Percentiles rank a stretch among this genome's conserved stretches.
These are phyloP conservation scores for Tillus elongatus DNA, from an alignment of 2,888 invertebrate species.

Conservation along the genomic window DNA sequence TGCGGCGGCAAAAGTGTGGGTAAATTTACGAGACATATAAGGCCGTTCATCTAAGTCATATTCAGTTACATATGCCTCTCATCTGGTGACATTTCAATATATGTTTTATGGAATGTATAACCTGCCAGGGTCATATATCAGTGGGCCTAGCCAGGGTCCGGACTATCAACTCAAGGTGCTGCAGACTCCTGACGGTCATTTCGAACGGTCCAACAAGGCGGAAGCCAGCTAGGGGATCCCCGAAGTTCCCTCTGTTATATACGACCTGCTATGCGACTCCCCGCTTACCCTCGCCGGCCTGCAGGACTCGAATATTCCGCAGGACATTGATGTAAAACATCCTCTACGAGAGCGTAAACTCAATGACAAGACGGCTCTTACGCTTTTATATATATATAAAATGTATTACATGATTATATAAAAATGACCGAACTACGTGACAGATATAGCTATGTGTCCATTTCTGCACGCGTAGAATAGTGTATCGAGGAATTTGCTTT, in stretches of 20 bases:
- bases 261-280: slow-evolving; percentile 18
- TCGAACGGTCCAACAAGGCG: too few relatives aligned
- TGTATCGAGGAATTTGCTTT: too few relatives aligned
- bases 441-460: too few relatives aligned
- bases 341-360: slow-evolving; percentile 18
- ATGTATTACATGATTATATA: slow-evolving; percentile 1
- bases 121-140: slow-evolving; percentile 40
- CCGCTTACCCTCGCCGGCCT: slow-evolving; percentile 10
- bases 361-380: slow-evolving; percentile 12
- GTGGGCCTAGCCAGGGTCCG: too few relatives aligned
- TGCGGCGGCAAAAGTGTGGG: too few relatives aligned
- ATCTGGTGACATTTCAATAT: slow-evolving; percentile 38
- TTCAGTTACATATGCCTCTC: slow-evolving; percentile 33
- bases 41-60: slow-evolving; percentile 31
- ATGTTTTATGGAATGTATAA: slow-evolving; percentile 43
- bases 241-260: slow-evolving; percentile 23
- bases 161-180: slow-evolving; percentile 42
- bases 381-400: not conserved
- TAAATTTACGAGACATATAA: slow-evolving; percentile 24
- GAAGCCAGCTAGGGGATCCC: too few relatives aligned
- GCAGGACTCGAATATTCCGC: slow-evolving; percentile 19
- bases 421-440: not conserved
- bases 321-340: slow-evolving; percentile 26
- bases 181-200: slow-evolving; percentile 27
- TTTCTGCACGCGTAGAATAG: too few relatives aligned